Conservation (phyloP, 2,888 invertebrate species). For the Myopa testacea region DNA sequence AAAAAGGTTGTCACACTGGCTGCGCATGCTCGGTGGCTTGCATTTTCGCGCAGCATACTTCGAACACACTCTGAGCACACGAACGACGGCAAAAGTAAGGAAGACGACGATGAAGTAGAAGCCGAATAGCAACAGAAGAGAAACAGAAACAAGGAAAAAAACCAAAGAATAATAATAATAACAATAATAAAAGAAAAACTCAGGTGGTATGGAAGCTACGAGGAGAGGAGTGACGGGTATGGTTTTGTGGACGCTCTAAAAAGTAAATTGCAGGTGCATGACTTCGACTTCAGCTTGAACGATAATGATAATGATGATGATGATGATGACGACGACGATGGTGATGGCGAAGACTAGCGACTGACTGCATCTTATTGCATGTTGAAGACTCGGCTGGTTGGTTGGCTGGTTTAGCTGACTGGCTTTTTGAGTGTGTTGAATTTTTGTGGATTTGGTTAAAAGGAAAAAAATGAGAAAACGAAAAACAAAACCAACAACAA, state of each 20-base stretch:
- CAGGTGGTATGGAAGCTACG: conserved; percentile 39
- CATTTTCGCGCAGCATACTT: conserved; percentile 48
- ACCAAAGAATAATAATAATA: conserved; percentile 34
- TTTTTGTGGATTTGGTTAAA: conserved; percentile 1
- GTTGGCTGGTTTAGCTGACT: conserved; percentile 20
- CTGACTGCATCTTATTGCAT: conserved; percentile 24
- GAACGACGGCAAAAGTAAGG: conserved; percentile 23
- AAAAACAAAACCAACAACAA: conserved; percentile 39
- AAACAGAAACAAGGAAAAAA: conserved; percentile 35
- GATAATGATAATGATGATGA: conserved; percentile 8
- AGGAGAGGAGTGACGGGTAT: conserved; percentile 29
- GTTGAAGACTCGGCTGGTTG: conserved; percentile 6
- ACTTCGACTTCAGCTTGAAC: conserved; percentile 52
- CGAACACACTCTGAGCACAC: conserved; percentile 52
- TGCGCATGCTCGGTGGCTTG: conserved; percentile 49
- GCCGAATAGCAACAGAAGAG: conserved; percentile 19
- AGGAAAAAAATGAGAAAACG: background rate
- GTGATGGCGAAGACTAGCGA: background rate
- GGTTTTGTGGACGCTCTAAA: conserved; percentile 58
- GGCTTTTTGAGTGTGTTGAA: background rate
- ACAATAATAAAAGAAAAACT: conserved; percentile 37
- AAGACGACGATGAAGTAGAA: conserved; percentile 25
- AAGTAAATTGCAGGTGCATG: conserved; percentile 68
- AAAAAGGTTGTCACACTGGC: conserved; percentile 56
- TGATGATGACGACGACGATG: conserved; percentile 10